A percentile compares a stretch with the other conserved stretches of the same genome.
Conservation (phyloP, 2,113 vertebrate species). For the Chloropsis hardwickii region DNA sequence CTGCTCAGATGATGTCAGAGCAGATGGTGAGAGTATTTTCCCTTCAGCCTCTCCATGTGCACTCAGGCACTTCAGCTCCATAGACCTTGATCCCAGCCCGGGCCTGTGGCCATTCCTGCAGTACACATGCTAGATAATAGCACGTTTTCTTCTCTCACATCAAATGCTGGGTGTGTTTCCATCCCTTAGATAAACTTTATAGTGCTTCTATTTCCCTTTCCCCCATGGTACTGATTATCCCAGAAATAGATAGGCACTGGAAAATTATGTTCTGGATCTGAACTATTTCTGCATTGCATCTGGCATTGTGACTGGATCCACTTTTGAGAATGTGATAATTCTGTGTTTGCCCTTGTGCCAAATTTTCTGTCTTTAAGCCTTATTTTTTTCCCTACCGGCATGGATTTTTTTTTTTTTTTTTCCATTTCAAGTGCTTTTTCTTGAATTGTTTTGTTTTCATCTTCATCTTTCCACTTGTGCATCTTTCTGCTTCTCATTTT, state of each 20-base stretch:
- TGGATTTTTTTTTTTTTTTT: background rate
- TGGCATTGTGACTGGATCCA: conserved; percentile 10
- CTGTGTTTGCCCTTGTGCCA: background rate
- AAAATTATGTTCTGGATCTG: background rate
- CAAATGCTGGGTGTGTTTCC: conserved; percentile 17
- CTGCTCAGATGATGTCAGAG: background rate
- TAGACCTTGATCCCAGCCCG: background rate
- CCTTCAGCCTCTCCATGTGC: background rate
- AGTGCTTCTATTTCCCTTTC: conserved; percentile 28
- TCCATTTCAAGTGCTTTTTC: background rate
- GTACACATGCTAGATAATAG: background rate
- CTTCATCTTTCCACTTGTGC: background rate
- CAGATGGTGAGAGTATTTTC: background rate
- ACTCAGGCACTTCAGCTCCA: background rate
- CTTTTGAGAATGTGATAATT: background rate
- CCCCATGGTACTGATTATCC: conserved; percentile 36
- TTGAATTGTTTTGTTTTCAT: background rate
- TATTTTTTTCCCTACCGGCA: background rate
- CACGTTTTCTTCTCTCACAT: background rate
- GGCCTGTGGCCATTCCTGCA: background rate
- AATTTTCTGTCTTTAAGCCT: background rate
- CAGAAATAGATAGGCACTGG: conserved; percentile 22
- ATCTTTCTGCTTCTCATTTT: background rate
- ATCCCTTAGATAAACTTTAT: conserved; percentile 1
- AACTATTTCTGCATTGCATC: background rate